Conservation (phyloP, 2,888 invertebrate genomes). For the Metellina segmentata region DNA sequence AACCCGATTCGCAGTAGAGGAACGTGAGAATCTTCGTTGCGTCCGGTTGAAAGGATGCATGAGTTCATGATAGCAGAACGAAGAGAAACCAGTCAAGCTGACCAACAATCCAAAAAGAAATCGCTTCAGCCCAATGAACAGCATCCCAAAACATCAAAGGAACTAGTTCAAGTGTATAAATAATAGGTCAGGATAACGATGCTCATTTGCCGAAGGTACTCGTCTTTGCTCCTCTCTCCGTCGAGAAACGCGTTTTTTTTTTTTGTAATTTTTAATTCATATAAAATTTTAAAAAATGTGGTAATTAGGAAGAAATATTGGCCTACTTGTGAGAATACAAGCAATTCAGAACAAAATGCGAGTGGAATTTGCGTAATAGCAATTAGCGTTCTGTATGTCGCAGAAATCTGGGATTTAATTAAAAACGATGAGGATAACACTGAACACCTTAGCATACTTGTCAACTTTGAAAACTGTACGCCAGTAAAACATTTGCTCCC, state of each 20-base stretch:
- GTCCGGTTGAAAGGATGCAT: conserved; percentile 62
- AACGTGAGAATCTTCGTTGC: conserved; percentile 60
- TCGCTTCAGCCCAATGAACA: conserved; percentile 50
- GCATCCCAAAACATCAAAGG: conserved; percentile 30
- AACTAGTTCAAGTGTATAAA: conserved; percentile 58
- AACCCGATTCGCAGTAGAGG: not conserved
- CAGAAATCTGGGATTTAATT: no score
- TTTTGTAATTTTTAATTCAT: no score
- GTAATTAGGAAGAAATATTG: no score
- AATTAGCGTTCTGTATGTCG: no score
- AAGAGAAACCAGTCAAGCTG: conserved; percentile 63
- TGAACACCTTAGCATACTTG: no score
- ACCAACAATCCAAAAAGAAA: conserved; percentile 53
- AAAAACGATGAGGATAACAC: no score
- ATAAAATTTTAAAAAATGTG: no score
- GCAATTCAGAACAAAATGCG: no score
- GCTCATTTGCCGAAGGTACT: not conserved
- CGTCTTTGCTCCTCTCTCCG: not conserved
- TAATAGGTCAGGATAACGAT: conserved; percentile 58
- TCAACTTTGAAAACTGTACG: no score
- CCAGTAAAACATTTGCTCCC: no score
- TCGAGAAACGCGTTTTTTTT: not conserved
- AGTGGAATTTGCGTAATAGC: no score
- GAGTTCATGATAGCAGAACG: conserved; percentile 47
- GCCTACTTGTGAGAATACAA: no score